Evolutionary conservation across 2,113 vertebrate species (phyloP).

Genomic region (Pardalotus punctatus): DNA sequence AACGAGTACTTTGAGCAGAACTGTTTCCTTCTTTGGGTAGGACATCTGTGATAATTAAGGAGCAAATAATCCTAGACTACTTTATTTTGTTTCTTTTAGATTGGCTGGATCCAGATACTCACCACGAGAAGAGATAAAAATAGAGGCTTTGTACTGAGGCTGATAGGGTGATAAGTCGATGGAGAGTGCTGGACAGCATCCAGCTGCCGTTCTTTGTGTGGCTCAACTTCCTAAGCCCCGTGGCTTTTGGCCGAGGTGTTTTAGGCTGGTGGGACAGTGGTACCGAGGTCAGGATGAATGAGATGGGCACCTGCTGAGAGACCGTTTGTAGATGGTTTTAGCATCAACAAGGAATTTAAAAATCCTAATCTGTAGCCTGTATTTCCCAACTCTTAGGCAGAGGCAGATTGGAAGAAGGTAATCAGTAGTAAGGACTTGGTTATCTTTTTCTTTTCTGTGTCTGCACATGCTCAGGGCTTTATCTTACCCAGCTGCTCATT

Average conservation of each 20-base stretch:
- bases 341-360: neutral
- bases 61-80: neutral
- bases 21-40: neutral
- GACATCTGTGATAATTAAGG: neutral
- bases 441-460: neutral
- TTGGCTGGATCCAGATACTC: neutral
- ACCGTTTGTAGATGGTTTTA: neutral
- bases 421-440: neutral
- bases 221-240: neutral
- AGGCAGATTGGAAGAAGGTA: neutral
- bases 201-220: neutral
- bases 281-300: neutral
- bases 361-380: neutral
- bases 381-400: rapidly evolving
- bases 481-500: neutral
- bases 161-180: neutral
- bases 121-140: neutral
- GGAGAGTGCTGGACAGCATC: neutral
- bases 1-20: neutral
- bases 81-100: neutral
- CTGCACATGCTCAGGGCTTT: neutral
- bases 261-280: neutral
- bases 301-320: neutral
- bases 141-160: neutral
- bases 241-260: neutral